These are phyloP conservation scores for Hormaphis cornu DNA, from an alignment of 1,140 invertebrate species.

Conservation along the genomic window DNA sequence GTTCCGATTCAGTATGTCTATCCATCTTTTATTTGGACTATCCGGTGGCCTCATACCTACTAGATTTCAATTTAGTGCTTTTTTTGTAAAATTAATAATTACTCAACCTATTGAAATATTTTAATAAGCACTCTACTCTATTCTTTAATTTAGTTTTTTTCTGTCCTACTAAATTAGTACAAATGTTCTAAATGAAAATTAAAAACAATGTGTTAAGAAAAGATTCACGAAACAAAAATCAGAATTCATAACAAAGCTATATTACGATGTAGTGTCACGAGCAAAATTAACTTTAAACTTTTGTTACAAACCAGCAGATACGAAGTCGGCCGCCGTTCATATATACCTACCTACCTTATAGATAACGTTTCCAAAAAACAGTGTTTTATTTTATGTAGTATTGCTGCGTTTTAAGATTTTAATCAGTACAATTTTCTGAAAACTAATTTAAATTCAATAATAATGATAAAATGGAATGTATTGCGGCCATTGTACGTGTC, in stretches of 20 bases:
- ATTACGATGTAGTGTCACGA: not conserved
- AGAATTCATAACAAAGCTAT: not conserved
- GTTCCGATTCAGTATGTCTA: no score
- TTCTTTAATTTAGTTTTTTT: no score
- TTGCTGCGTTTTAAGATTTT: not conserved
- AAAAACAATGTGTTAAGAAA: not conserved
- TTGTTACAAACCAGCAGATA: not conserved
- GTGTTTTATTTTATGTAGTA: not conserved
- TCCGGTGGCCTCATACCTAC: no score
- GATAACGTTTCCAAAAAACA: no score
- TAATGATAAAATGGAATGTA: not conserved
- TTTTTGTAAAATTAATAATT: no score
- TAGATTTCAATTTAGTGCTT: no score
- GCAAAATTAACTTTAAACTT: not conserved
- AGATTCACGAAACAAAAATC: not conserved
- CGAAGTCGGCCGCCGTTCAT: not conserved
- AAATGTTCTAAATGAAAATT: no score
- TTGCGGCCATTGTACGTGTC: not conserved
- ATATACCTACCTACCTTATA: not conserved
- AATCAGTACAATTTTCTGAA: conserved; percentile 1
- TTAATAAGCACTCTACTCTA: no score
- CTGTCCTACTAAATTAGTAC: no score
- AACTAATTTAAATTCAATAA: not conserved
- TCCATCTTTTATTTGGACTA: no score
- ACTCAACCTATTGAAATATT: no score